A percentile compares a stretch with the other conserved stretches of the same genome.
Conservation (phyloP, 2,888 invertebrate species). For the Morpho helenor region DNA sequence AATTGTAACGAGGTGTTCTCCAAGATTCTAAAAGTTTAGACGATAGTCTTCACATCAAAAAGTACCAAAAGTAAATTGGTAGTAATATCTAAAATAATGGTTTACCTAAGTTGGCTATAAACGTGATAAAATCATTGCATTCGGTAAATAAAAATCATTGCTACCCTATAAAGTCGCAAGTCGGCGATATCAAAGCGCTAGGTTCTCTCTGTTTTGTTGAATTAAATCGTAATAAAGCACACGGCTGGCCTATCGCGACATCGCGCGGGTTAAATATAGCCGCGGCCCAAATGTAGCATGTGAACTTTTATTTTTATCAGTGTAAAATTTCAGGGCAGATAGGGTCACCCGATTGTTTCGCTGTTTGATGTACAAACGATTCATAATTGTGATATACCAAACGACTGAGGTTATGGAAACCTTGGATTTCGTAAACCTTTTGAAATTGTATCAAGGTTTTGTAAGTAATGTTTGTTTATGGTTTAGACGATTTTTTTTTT, state of each 20-base stretch:
- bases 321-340: constrained; percentile 40
- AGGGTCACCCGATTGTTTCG: constrained; percentile 26
- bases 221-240: constrained; percentile 75
- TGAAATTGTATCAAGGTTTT: constrained; percentile 2
- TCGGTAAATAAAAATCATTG: constrained; percentile 7
- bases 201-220: constrained; percentile 58
- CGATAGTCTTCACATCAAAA: too few relatives aligned
- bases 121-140: too few relatives aligned
- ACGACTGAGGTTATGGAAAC: constrained; percentile 1
- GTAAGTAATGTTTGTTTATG: neutral
- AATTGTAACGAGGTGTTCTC: too few relatives aligned
- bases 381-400: constrained; percentile 10
- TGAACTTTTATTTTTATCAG: constrained; percentile 38
- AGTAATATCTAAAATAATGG: too few relatives aligned
- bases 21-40: too few relatives aligned
- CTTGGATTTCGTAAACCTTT: neutral
- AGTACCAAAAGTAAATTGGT: too few relatives aligned
- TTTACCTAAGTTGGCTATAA: too few relatives aligned
- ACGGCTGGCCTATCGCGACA: constrained; percentile 36
- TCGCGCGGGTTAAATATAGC: constrained; percentile 35
- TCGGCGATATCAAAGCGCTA: constrained; percentile 64
- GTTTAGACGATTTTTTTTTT: constrained; percentile 24
- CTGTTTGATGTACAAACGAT: constrained; percentile 18
- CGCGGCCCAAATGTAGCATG: constrained; percentile 34
- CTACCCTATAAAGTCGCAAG: constrained; percentile 36